Evolutionary conservation across 2,113 vertebrate species (phyloP).

Genomic region (Antechinus flavipes): DNA sequence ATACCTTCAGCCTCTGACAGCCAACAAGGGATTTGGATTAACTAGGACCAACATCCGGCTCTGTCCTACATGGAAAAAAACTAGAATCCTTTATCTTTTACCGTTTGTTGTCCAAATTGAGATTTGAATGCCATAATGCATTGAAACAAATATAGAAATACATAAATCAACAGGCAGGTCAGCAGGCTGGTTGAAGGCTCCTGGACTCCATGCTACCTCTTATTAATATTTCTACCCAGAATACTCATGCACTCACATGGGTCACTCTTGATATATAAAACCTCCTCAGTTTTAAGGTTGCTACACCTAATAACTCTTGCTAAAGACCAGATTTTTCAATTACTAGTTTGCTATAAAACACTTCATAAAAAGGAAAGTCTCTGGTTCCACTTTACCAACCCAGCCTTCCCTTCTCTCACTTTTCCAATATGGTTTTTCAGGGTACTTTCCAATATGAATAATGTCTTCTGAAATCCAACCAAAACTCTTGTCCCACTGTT

Average conservation of each 20-base stretch:
- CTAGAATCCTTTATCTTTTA: neutral
- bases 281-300: conserved; percentile 13
- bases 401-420: neutral
- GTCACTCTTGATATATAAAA: neutral
- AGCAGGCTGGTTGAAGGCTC: neutral
- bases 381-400: conserved; percentile 20
- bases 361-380: conserved; percentile 12
- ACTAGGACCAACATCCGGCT: conserved; percentile 24
- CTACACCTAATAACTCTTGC: conserved; percentile 58
- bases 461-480: neutral
- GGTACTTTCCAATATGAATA: neutral
- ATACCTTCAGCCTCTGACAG: fast-evolving
- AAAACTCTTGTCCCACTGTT: fast-evolving
- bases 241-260: neutral
- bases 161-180: neutral
- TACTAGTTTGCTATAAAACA: conserved; percentile 48
- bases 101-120: conserved; percentile 27
- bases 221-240: neutral
- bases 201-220: neutral
- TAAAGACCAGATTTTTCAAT: conserved; percentile 44
- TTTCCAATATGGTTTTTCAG: no score
- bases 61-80: conserved; percentile 1
- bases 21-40: neutral
- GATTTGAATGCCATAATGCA: conserved; percentile 28
- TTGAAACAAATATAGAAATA: neutral